Conservation (phyloP, 2,113 vertebrate genomes). For the Sphaerodactylus townsendi region DNA sequence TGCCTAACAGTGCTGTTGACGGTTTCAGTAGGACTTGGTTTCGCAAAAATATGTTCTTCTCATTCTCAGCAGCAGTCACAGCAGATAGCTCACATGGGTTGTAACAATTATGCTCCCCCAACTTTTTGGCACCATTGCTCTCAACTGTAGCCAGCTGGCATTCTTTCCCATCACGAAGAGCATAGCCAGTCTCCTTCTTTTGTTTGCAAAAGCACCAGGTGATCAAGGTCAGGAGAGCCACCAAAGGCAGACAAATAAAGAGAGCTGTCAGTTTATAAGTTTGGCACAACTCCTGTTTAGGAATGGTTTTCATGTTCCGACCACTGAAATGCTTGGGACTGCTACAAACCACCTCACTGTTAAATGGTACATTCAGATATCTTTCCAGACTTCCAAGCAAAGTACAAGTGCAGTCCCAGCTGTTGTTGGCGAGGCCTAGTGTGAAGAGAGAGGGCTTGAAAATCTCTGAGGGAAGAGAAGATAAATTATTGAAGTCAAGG, state of each 20-base stretch:
- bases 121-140: constrained; percentile 32
- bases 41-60: constrained; percentile 71
- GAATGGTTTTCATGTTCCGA: constrained; percentile 62
- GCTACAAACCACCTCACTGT: constrained; percentile 60
- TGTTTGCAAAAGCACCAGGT: constrained; percentile 82
- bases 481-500: constrained; percentile 77
- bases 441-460: constrained; percentile 69
- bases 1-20: constrained; percentile 67
- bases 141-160: constrained; percentile 22
- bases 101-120: constrained; percentile 60
- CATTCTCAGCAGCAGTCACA: not conserved
- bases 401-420: constrained; percentile 83
- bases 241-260: constrained; percentile 81
- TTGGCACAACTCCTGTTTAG: constrained; percentile 69
- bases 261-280: constrained; percentile 76
- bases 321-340: constrained; percentile 67
- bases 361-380: constrained; percentile 5
- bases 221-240: constrained; percentile 70
- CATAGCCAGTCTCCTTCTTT: constrained; percentile 71
- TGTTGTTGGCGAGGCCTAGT: constrained; percentile 80
- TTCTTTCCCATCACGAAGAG: constrained; percentile 64
- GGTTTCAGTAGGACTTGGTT: constrained; percentile 78
- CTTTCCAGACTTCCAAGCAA: constrained; percentile 70
- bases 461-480: constrained; percentile 68
- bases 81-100: constrained; percentile 46